These are phyloP conservation scores for Caenorhabditis brenneri DNA, from an alignment of 1,140 invertebrate species.

Conservation along the genomic window DNA sequence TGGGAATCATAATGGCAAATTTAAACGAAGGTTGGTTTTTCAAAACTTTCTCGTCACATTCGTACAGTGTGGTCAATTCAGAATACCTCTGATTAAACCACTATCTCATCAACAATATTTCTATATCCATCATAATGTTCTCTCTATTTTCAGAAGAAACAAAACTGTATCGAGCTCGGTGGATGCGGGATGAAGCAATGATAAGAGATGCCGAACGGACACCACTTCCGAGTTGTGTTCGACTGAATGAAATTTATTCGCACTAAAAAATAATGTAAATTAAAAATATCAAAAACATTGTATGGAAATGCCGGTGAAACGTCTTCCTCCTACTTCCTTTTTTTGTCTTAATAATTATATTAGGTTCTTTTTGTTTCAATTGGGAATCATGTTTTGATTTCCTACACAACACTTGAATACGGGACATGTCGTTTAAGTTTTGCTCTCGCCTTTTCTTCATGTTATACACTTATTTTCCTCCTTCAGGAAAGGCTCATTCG, in stretches of 20 bases:
- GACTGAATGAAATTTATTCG: slow-evolving; percentile 77
- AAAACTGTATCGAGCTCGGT: slow-evolving; percentile 85
- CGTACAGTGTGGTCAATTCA: no score
- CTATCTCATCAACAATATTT: no score
- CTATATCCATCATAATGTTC: no score
- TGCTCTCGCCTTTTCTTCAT: slow-evolving; percentile 5
- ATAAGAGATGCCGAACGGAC: slow-evolving; percentile 82
- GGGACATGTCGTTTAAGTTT: not conserved
- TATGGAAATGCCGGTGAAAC: slow-evolving; percentile 28
- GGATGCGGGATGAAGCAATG: slow-evolving; percentile 80
- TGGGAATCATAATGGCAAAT: no score
- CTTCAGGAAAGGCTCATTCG: not conserved
- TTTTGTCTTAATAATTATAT: slow-evolving; percentile 59
- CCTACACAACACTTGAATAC: slow-evolving; percentile 2
- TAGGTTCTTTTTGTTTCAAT: not conserved
- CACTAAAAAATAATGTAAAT: slow-evolving; percentile 40
- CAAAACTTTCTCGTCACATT: no score
- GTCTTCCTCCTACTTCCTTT: slow-evolving; percentile 63
- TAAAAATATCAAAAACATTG: not conserved
- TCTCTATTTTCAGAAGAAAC: slow-evolving; percentile 82
- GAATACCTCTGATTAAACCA: no score
- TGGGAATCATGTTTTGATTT: not conserved
- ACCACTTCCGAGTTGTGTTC: slow-evolving; percentile 86
- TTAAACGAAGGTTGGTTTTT: no score
- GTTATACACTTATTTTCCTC: not conserved